Conservation (phyloP, 2,888 invertebrate genomes). For the Caenorhabditis virilis region DNA sequence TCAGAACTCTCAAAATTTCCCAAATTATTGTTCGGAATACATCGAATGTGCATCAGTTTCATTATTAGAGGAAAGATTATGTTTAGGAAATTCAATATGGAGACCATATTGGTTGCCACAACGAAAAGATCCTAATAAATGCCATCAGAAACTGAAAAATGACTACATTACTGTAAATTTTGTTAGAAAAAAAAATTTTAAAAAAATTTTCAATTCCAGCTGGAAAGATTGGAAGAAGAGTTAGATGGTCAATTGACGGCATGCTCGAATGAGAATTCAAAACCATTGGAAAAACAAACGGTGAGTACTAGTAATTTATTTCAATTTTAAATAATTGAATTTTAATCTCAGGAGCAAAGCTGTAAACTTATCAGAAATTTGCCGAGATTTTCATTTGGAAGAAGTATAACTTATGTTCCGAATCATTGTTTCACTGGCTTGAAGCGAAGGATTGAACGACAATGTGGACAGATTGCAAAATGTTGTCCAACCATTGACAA, state of each 20-base stretch:
- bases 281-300: conserved; percentile 30
- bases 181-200: not conserved
- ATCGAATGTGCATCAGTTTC: conserved; percentile 52
- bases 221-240: conserved; percentile 49
- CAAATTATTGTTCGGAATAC: conserved; percentile 35
- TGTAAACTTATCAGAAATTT: conserved; percentile 22
- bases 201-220: conserved; percentile 25
- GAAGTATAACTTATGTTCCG: conserved; percentile 54
- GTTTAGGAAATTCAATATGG: conserved; percentile 46
- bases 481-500: conserved; percentile 49
- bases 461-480: conserved; percentile 46
- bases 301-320: conserved; percentile 7
- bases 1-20: not conserved
- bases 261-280: conserved; percentile 46
- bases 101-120: conserved; percentile 55
- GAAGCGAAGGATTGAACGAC: conserved; percentile 44
- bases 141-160: conserved; percentile 52
- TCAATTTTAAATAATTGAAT: no score
- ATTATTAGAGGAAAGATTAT: conserved; percentile 50
- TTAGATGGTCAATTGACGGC: conserved; percentile 41
- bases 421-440: conserved; percentile 57
- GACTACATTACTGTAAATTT: conserved; percentile 46
- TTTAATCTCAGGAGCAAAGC: conserved; percentile 26
- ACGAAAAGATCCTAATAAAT: conserved; percentile 40
- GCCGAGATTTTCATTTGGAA: conserved; percentile 40